A percentile compares a stretch with the other conserved stretches of the same genome.
Evolutionary conservation across 2,113 vertebrate species (phyloP).

Genomic region (Notarius quadriscutis): DNA sequence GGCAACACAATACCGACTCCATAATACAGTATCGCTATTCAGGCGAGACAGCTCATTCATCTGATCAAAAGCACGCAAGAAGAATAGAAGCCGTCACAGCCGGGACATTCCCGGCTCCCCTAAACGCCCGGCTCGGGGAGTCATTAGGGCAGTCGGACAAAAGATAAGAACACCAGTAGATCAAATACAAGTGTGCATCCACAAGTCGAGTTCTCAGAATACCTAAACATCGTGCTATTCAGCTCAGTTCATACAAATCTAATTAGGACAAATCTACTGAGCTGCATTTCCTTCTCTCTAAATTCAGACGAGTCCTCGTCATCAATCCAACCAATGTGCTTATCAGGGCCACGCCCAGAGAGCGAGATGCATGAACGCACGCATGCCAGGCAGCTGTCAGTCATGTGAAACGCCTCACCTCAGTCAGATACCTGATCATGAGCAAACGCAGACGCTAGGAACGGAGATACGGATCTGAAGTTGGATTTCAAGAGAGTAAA

Average conservation of each 20-base stretch:
- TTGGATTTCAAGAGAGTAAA: neutral
- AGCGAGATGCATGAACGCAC: neutral
- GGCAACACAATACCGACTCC: constrained; percentile 25
- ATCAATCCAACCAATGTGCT: neutral
- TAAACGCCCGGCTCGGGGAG: neutral
- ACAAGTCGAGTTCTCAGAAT: neutral
- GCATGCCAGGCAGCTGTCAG: constrained; percentile 13
- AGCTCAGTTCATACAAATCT: neutral
- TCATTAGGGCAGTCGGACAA: neutral
- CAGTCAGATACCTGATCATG: constrained; percentile 9
- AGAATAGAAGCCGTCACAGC: constrained; percentile 18
- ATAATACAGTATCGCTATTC: constrained; percentile 39
- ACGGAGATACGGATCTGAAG: neutral
- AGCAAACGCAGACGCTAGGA: neutral
- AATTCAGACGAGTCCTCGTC: constrained; percentile 6
- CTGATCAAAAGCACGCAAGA: constrained; percentile 30
- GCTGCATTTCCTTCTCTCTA: neutral
- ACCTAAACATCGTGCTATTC: neutral
- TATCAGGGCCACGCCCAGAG: neutral
- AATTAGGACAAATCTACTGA: neutral
- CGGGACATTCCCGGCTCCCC: neutral
- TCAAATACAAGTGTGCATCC: neutral
- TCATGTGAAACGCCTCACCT: constrained; percentile 22
- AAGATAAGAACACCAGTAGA: neutral
- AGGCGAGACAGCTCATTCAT: neutral